Evolutionary conservation across 2,888 invertebrate species (phyloP).

Genomic region (Scaeva pyrastri): DNA sequence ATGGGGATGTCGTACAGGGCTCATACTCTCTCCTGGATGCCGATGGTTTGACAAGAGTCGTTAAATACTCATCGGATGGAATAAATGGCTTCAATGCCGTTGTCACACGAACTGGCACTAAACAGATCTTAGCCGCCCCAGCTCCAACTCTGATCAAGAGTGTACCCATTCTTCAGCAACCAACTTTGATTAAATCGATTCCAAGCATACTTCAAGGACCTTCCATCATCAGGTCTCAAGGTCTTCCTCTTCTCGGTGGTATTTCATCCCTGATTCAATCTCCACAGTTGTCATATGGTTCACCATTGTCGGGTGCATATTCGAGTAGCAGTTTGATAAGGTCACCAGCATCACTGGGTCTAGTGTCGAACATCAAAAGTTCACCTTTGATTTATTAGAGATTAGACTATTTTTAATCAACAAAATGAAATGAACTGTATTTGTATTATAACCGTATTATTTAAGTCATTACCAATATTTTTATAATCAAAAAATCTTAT

Average conservation of each 20-base stretch:
- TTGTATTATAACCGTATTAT: too few relatives aligned
- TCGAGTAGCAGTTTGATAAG: conserved; percentile 52
- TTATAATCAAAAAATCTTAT: too few relatives aligned
- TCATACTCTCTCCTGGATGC: conserved; percentile 83
- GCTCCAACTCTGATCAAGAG: conserved; percentile 45
- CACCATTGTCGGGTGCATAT: conserved; percentile 42
- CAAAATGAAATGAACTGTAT: neutral
- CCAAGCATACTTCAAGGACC: too few relatives aligned
- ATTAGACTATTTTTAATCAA: neutral
- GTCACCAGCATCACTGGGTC: conserved; percentile 41
- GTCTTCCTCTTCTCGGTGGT: neutral
- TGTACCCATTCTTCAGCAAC: conserved; percentile 38
- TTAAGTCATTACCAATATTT: too few relatives aligned
- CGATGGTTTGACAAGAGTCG: conserved; percentile 83
- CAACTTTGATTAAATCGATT: too few relatives aligned
- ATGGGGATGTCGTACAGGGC: conserved; percentile 84
- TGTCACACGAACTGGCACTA: conserved; percentile 82
- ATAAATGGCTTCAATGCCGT: conserved; percentile 84
- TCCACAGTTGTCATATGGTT: conserved; percentile 25
- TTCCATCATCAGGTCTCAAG: neutral
- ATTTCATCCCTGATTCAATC: conserved; percentile 36
- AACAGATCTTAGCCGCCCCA: conserved; percentile 51
- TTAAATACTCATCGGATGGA: conserved; percentile 84
- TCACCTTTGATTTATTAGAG: conserved; percentile 4
- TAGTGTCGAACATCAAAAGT: conserved; percentile 6